Base-by-base conservation (phyloP, 1,140 invertebrate genomes). In the Pogonus chalceus region DNA sequence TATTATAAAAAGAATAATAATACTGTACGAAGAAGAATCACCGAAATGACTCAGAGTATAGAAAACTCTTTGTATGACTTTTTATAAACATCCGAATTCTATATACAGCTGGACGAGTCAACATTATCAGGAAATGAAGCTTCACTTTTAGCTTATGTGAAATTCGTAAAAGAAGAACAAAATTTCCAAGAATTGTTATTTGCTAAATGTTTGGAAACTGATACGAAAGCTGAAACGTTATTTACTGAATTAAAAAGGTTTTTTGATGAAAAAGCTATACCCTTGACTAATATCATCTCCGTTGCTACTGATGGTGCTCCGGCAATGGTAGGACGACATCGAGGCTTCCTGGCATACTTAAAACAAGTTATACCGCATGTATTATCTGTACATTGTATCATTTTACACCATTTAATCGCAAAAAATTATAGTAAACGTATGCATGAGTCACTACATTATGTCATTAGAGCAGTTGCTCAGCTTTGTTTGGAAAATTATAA, bases 71-170 rank as follows among this genome's bases (percentile, higher is more conserved):
- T 68, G 50, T 65, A 59, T 53, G 61, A 61, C 56, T 59, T 58
- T 65, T 47, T 66, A 53, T 51, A 66, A 63, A 66, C 61, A 47
- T 62, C 60, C 43, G 51, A 63, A 56, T 66, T 69, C 53, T 65
- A 61, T 55, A 63, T 68, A 43, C 64, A 70, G 58, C 57, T 69
- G 53, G 65, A 69, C 56, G 62, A 71, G 57, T 69, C 66, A 59
- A 70, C 69, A 54, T 43, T 55, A 18, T n/a, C 48, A 39, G 16
- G 23, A 35, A 57, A 57, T 52, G 50, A 59, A 49, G 52, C 52
- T 35, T 47, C 54, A 35, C 26, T 57, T 47, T 51, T 59, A 49
- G 26, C 52, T 26, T 57, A 59, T 39, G 55, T 59, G 49, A 50
- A 48, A 43, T 59, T 57, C 47, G 51, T 57, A 24, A 55, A 55